Percentiles rank a stretch among this genome's conserved stretches.
These are phyloP conservation scores for Liodrosophila aerea DNA, from an alignment of 2,888 invertebrate genomes.

Conservation along the genomic window DNA sequence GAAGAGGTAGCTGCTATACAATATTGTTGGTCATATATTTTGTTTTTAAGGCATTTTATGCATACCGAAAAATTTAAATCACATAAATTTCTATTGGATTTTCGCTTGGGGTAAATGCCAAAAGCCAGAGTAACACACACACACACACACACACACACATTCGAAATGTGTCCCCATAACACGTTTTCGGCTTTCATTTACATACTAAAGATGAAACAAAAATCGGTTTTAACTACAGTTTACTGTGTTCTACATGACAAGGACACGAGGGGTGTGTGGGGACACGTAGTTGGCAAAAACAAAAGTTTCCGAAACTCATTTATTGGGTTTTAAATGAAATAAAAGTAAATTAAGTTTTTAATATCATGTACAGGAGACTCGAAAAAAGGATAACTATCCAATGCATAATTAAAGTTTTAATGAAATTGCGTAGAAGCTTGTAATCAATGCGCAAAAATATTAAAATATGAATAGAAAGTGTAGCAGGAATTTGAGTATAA, in stretches of 20 bases:
- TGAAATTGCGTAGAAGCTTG: too few species aligned
- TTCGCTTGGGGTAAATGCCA: slow-evolving; percentile 30
- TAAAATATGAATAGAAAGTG: too few species aligned
- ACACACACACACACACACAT: slow-evolving; percentile 8
- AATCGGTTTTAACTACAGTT: slow-evolving; percentile 17
- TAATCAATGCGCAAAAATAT: neutral
- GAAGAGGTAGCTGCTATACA: slow-evolving; percentile 23
- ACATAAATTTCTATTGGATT: slow-evolving; percentile 73
- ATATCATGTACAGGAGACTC: neutral
- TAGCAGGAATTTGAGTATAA: too few species aligned
- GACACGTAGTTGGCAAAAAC: slow-evolving; percentile 1
- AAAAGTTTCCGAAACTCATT: neutral
- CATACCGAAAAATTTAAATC: slow-evolving; percentile 67
- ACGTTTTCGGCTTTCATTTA: slow-evolving; percentile 49
- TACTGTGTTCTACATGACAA: slow-evolving; percentile 4
- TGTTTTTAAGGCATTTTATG: slow-evolving; percentile 67
- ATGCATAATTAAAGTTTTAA: neutral
- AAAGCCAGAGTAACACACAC: slow-evolving; percentile 5
- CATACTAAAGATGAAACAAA: slow-evolving; percentile 14
- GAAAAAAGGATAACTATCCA: neutral
- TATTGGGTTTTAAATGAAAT: neutral
- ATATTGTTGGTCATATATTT: slow-evolving; percentile 65
- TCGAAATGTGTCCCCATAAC: slow-evolving; percentile 25
- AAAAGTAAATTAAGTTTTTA: neutral
- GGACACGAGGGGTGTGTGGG: neutral